Conservation (phyloP, 2,888 invertebrate genomes). For the Dichetophora obliterata region DNA sequence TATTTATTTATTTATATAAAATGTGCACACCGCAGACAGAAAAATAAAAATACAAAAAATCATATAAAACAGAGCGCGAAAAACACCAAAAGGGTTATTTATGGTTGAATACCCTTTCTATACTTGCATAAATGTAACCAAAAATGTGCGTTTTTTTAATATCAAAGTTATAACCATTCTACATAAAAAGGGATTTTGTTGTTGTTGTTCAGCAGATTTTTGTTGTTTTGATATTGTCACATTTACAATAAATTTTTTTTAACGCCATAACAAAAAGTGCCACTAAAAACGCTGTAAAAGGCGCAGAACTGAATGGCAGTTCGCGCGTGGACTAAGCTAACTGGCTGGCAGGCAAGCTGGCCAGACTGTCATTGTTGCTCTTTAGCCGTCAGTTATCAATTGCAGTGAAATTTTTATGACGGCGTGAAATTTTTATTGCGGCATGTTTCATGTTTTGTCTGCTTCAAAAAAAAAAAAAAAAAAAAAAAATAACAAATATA, state of each 20-base stretch:
- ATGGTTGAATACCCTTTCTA: too few relatives aligned
- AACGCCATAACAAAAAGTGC: neutral
- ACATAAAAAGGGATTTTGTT: neutral
- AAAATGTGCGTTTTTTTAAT: neutral
- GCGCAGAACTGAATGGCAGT: neutral
- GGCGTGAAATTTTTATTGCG: conserved; percentile 23
- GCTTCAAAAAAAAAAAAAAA: neutral
- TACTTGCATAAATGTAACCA: too few relatives aligned
- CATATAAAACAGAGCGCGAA: too few relatives aligned
- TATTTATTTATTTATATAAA: too few relatives aligned
- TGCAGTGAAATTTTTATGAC: conserved; percentile 32
- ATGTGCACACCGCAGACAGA: too few relatives aligned
- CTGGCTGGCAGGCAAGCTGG: neutral
- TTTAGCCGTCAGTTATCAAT: conserved; percentile 17
- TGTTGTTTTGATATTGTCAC: neutral
- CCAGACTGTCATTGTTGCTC: neutral
- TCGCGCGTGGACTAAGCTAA: neutral
- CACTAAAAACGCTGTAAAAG: neutral
- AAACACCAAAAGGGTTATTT: too few relatives aligned
- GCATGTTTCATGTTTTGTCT: conserved; percentile 12
- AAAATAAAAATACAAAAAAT: too few relatives aligned
- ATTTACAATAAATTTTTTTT: neutral
- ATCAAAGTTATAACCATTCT: conserved; percentile 3
- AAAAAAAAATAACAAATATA: neutral
- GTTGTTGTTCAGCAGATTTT: neutral